Evolutionary conservation across 2,797 vertebrate genomes (phyloP).

Genomic region (Notolabrus celidotus): DNA sequence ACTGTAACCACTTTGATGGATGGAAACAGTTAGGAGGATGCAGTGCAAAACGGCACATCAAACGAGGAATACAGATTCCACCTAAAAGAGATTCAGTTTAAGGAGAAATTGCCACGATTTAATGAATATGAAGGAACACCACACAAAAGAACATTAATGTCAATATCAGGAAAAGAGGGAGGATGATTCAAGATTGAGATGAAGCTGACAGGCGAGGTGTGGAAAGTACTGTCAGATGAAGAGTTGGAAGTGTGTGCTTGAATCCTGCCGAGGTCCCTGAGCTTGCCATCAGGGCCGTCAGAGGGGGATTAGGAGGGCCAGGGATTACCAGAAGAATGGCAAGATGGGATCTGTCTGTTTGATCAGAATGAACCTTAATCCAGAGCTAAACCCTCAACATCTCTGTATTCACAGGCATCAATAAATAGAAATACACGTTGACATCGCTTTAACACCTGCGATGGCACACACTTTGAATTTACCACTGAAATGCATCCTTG

Average conservation of each 20-base stretch:
- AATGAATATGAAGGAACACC: neutral
- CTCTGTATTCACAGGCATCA: slow-evolving; percentile 14
- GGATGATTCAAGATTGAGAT: neutral
- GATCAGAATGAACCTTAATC: slow-evolving; percentile 58
- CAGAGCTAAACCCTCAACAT: slow-evolving; percentile 40
- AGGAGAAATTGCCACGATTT: neutral
- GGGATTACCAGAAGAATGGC: slow-evolving; percentile 54
- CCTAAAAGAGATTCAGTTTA: neutral
- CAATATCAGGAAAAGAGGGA: neutral
- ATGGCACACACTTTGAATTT: neutral
- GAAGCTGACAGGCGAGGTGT: neutral
- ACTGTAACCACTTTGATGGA: slow-evolving; percentile 4
- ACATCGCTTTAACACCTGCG: neutral
- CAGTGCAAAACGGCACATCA: neutral
- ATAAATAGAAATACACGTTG: slow-evolving; percentile 7
- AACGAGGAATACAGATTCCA: neutral
- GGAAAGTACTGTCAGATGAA: slow-evolving; percentile 6
- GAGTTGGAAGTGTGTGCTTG: slow-evolving; percentile 9
- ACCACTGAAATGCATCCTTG: neutral
- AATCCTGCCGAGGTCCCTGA: slow-evolving; percentile 29
- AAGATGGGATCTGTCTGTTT: slow-evolving; percentile 50
- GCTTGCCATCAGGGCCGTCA: slow-evolving; percentile 15
- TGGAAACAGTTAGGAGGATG: neutral
- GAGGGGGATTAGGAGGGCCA: slow-evolving; percentile 44
- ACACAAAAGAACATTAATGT: neutral